Base-by-base conservation (phyloP, 1,140 invertebrate species). In the Scaptodrosophila lebanonensis region DNA sequence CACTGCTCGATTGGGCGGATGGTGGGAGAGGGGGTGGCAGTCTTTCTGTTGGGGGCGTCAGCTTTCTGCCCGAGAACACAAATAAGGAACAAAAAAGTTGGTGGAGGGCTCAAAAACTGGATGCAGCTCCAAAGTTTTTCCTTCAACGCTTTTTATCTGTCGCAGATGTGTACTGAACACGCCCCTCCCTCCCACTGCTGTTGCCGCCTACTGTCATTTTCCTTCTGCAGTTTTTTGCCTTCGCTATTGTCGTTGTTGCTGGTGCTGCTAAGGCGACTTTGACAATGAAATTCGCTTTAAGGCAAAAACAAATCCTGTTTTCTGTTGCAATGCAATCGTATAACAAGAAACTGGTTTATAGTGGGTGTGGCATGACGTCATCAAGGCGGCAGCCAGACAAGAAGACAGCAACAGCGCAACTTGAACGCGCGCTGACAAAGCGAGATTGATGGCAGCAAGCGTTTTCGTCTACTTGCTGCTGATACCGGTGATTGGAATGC, bases 91-190 rank as follows among this genome's bases (percentile, higher is more conserved):
- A 16, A 48, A 38, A 9, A 29, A 43, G 33, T 42, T 12, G 13
- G 20, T 25, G 12, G n/a, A n/a, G n/a, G n/a, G n/a, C n/a, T n/a
- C 38, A 40, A 16, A 12, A 38, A 35, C 35, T 51, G 13, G 50
- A 58, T 38, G 29, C 51, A 49, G 52, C 32, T 27, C 38, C 50
- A 61, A 77, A 73, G 38, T 82, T 79, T 66, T n/a, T n/a, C n/a
- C n/a, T n/a, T 53, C 73, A 79, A 79, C 73, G 82, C 73, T 79
- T 79, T 79, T 82, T n/a, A n/a, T n/a, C n/a, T n/a, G n/a, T n/a
- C n/a, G n/a, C n/a, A n/a, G n/a, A n/a, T n/a, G n/a, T n/a, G n/a
- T n/a, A n/a, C n/a, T n/a, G n/a, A n/a, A n/a, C n/a, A n/a, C n/a
- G n/a, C n/a, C n/a, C n/a, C n/a, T n/a, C n/a, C n/a, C n/a, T n/a